Evolutionary conservation across 37 sponge, comb jelly and placozoan genomes (phyloP).

Genomic region (Oopsacas minuta): DNA sequence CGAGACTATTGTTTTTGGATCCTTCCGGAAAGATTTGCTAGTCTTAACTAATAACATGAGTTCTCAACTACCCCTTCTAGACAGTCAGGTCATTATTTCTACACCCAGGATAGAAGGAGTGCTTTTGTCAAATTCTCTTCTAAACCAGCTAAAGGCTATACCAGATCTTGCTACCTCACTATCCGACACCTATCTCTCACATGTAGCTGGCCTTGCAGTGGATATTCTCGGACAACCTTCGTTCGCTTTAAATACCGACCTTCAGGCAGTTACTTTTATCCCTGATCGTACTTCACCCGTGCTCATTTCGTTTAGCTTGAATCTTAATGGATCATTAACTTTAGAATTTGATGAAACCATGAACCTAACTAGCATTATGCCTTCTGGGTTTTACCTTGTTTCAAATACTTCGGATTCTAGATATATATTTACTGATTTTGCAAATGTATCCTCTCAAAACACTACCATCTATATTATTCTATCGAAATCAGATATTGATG

Average conservation of each 20-base stretch:
- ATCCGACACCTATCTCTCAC: conserved; percentile 34
- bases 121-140: neutral
- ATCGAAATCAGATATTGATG: conserved; percentile 41
- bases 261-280: neutral
- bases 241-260: neutral
- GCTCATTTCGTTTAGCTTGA: conserved; percentile 53
- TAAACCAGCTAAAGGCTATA: conserved; percentile 40
- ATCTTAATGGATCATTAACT: conserved; percentile 47
- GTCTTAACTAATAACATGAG: neutral
- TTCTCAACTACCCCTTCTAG: neutral
- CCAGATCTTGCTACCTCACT: conserved; percentile 36
- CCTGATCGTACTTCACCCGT: conserved; percentile 24
- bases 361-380: conserved; percentile 40
- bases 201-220: neutral
- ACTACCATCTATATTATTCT: conserved; percentile 52
- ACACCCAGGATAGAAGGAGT: neutral
- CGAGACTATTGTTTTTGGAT: neutral
- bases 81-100: neutral
- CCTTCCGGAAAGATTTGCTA: neutral
- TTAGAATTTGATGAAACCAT: conserved; percentile 69
- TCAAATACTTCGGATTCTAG: conserved; percentile 18
- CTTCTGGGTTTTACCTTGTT: conserved; percentile 34
- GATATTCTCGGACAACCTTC: neutral
- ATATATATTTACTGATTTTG: conserved; percentile 32
- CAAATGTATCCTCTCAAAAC: conserved; percentile 36